phyloP scores from a whole-genome alignment of 2,888 invertebrate species.

The Dorcus hopei region DNA sequence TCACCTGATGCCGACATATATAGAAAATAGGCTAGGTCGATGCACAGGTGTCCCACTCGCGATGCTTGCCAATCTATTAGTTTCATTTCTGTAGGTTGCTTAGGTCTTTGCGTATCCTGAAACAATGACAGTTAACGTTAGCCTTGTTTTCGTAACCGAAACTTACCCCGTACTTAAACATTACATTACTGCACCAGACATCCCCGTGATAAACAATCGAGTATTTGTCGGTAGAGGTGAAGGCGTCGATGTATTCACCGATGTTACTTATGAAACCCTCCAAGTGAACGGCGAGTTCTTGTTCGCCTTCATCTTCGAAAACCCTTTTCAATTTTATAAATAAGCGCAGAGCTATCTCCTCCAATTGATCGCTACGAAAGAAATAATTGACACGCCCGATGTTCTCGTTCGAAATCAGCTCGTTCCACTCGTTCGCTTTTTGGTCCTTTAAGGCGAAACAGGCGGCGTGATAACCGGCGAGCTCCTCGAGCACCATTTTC shows the following conservation, averaged over 20 bases:
- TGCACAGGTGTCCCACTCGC: slow-evolving; percentile 4
- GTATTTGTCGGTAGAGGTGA: not conserved
- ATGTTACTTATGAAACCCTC: too few species aligned
- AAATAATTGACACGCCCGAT: not conserved
- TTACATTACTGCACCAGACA: slow-evolving; percentile 23
- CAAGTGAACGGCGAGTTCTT: not conserved
- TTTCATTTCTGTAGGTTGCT: slow-evolving; percentile 6
- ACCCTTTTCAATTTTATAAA: slow-evolving; percentile 17
- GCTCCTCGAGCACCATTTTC: slow-evolving; percentile 8
- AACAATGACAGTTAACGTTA: not conserved
- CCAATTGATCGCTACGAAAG: not conserved
- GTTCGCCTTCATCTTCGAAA: slow-evolving; percentile 4
- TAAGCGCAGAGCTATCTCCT: not conserved
- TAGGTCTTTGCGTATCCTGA: not conserved
- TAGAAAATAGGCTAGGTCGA: slow-evolving; percentile 15
- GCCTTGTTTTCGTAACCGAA: too few species aligned
- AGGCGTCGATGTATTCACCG: too few species aligned
- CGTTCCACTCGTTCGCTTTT: slow-evolving; percentile 1
- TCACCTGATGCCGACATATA: slow-evolving; percentile 5
- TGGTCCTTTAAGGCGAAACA: slow-evolving; percentile 17
- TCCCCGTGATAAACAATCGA: slow-evolving; percentile 19
- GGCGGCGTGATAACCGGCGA: slow-evolving; percentile 17
- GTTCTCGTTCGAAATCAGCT: not conserved
- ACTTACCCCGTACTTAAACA: slow-evolving; percentile 20
- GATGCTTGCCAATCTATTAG: slow-evolving; percentile 17